Evolutionary conservation across 2,797 vertebrate species (phyloP), one percentile per base, ranked within the genome.

Genomic region (Sebastolobus altivelis): DNA sequence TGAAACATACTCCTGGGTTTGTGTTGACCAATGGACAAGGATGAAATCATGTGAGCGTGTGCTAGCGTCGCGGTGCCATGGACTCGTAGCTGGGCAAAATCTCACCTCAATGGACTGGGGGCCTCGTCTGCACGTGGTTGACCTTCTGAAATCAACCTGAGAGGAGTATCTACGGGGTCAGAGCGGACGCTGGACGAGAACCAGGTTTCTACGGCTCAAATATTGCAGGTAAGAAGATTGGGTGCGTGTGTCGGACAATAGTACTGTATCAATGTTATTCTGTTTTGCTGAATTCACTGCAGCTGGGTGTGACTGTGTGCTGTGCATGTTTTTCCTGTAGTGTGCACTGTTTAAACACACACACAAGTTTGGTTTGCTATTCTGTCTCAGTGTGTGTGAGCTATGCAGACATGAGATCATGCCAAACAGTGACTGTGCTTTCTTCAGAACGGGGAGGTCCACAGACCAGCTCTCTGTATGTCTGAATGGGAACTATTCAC

Each of bases 321-420:
- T 74, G 27, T 54, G 38, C 11, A 6, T 37, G 49, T 67, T 56
- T 82, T 62, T 49, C 27, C 65, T 7, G 6, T 4, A 33, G 37
- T 72, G 74, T 59, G 18, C 37, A n/a, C 69, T 80, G 46, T 55
- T 65, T 65, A 69, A 79, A 58, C 65, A 56, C 55, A 58, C 37
- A 69, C 20, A 49, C 10, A 11, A 20, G n/a, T 80, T 73, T 67
- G 31, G 38, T 71, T 75, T 87, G 61, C 72, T 59, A 10, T 78
- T 35, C 27, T 72, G 69, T 75, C 43, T 65, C 2, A 0, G 40
- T 72, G 40, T 75, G 72, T 49, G 25, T n/a, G 69, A 77, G 70
- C 75, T 67, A 72, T 87, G 81, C 74, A 90, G 89, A 91, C 86
- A 88, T 92, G 88, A 92, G 79, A 40, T 94, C 87, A 89, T 81